Conservation (phyloP, 2,113 vertebrate genomes). For the Jacana jacana region DNA sequence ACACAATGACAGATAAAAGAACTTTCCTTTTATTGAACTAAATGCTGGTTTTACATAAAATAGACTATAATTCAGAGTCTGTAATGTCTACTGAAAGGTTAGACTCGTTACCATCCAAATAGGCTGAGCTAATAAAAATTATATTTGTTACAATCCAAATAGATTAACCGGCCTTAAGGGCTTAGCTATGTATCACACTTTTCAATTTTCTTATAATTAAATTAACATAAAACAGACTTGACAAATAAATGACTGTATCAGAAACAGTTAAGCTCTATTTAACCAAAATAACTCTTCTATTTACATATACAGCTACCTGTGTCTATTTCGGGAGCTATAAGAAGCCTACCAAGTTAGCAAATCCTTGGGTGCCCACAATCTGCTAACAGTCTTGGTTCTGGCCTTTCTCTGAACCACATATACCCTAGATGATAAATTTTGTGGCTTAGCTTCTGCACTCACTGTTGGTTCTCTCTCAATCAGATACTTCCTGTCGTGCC, state of each 20-base stretch:
- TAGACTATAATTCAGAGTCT: constrained; percentile 77
- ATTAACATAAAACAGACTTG: constrained; percentile 80
- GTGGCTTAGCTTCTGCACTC: background rate
- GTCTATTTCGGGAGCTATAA: background rate
- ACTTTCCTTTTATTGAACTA: constrained; percentile 73
- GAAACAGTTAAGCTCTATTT: constrained; percentile 79
- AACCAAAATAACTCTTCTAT: constrained; percentile 71
- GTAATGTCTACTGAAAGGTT: constrained; percentile 78
- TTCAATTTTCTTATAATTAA: constrained; percentile 84
- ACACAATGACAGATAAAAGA: constrained; percentile 73
- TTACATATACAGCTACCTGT: constrained; percentile 48
- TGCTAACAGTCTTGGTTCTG: background rate
- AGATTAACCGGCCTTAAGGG: constrained; percentile 82
- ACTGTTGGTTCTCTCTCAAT: background rate
- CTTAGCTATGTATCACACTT: constrained; percentile 79
- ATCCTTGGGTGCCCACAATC: background rate
- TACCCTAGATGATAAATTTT: background rate
- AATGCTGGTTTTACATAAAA: constrained; percentile 78
- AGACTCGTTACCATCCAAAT: constrained; percentile 78
- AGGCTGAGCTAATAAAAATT: constrained; percentile 82
- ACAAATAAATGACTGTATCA: constrained; percentile 78
- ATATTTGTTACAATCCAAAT: constrained; percentile 84
- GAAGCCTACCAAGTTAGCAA: background rate
- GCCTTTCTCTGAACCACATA: background rate
- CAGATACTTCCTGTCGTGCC: background rate